Evolutionary conservation across 2,113 vertebrate species (phyloP).

Genomic region (Trogon surrucura): DNA sequence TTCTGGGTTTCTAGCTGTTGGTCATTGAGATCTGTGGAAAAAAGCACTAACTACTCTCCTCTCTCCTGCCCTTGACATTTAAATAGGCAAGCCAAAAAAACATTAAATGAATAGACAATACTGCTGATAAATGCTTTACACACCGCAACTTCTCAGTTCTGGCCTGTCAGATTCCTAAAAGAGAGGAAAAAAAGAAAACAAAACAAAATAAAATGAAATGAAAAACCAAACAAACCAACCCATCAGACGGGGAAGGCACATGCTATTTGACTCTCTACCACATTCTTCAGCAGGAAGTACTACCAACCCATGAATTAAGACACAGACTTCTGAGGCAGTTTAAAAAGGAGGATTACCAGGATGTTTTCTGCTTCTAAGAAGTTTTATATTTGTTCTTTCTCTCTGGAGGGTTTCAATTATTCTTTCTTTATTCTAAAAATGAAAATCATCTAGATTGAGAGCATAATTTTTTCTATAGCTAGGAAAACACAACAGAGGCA

Average conservation of each 20-base stretch:
- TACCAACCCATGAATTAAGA: fast-evolving
- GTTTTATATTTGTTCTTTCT: neutral
- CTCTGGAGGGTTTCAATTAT: neutral
- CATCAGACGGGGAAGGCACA: neutral
- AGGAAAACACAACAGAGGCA: constrained; percentile 13
- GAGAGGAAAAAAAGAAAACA: too few relatives aligned
- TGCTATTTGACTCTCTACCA: neutral
- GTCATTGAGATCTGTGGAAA: neutral
- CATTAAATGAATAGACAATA: neutral
- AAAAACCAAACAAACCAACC: fast-evolving
- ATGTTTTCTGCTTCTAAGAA: neutral
- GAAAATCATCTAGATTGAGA: neutral
- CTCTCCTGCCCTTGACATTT: neutral
- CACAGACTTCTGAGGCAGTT: neutral
- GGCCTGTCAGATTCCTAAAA: neutral
- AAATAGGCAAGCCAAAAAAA: neutral
- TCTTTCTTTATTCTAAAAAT: constrained; percentile 1
- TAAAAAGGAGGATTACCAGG: neutral
- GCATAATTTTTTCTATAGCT: neutral
- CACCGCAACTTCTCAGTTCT: neutral
- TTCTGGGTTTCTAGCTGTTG: neutral
- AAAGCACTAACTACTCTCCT: neutral
- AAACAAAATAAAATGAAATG: too few relatives aligned
- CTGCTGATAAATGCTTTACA: neutral
- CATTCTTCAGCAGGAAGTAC: neutral